Evolutionary conservation across 2,888 invertebrate genomes (phyloP).

Genomic region (Pollenia amentaria): DNA sequence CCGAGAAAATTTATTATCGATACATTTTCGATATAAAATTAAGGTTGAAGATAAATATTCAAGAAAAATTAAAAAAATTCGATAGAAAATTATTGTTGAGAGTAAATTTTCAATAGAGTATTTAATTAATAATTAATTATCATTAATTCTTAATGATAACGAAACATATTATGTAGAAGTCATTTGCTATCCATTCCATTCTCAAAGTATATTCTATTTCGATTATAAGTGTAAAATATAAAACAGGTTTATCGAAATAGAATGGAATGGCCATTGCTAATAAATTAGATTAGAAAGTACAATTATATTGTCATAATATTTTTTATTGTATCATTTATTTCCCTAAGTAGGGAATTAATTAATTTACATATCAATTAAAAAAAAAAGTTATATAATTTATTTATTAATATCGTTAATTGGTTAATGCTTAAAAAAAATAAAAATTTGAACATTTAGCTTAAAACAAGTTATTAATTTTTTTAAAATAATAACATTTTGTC

Average conservation of each 20-base stretch:
- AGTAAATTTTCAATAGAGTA: too few species aligned
- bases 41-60: too few species aligned
- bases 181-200: too few species aligned
- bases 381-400: conserved; percentile 32
- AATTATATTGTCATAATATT: conserved; percentile 17
- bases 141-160: too few species aligned
- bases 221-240: neutral
- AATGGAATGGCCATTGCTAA: neutral
- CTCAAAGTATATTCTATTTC: too few species aligned
- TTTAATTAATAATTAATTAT: too few species aligned
- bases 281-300: conserved; percentile 23
- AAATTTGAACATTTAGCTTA: neutral
- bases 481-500: neutral
- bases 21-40: too few species aligned
- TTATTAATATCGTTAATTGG: neutral
- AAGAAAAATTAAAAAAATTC: too few species aligned
- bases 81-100: too few species aligned
- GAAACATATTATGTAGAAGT: too few species aligned
- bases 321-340: neutral
- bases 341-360: neutral
- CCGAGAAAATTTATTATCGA: too few species aligned
- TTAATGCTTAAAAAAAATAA: neutral
- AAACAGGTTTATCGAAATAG: neutral
- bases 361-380: conserved; percentile 44
- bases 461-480: conserved; percentile 11